phyloP scores from a whole-genome alignment of 2,797 vertebrate genomes.

The Diplodus puntazzo region DNA sequence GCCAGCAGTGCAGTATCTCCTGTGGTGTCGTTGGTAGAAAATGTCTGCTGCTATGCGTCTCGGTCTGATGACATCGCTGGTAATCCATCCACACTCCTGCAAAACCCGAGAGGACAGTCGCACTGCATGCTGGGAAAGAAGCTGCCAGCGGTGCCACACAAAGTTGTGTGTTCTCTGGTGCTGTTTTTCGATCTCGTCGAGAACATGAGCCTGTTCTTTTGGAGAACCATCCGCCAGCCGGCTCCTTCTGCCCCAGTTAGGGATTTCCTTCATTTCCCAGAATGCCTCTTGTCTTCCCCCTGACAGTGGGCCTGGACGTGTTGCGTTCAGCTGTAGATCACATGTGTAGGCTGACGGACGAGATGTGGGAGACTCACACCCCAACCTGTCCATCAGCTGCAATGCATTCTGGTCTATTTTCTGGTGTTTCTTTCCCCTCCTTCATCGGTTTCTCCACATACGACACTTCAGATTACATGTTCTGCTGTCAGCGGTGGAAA shows the following conservation, averaged over 20 bases:
- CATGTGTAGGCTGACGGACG: slow-evolving; percentile 2
- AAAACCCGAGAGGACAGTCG: slow-evolving; percentile 41
- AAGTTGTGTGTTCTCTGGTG: neutral
- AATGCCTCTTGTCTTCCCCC: slow-evolving; percentile 1
- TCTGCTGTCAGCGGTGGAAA: neutral
- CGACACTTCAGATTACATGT: neutral
- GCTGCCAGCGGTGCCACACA: slow-evolving; percentile 3
- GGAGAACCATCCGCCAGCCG: neutral
- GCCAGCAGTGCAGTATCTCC: slow-evolving; percentile 28
- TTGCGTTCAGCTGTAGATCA: neutral
- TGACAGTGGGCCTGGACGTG: neutral
- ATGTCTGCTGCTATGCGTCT: slow-evolving; percentile 50
- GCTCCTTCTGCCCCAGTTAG: neutral
- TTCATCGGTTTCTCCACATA: neutral
- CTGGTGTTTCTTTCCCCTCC: neutral
- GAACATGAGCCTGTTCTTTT: neutral
- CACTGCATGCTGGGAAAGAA: slow-evolving; percentile 63
- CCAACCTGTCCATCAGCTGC: slow-evolving; percentile 13
- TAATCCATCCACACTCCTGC: slow-evolving; percentile 60
- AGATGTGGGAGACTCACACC: slow-evolving; percentile 6
- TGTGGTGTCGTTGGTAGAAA: slow-evolving; percentile 33
- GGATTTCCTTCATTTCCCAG: slow-evolving; percentile 28
- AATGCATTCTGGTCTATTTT: slow-evolving; percentile 15
- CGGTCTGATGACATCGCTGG: slow-evolving; percentile 70
- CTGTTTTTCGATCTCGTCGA: neutral